Evolutionary conservation across 2,113 vertebrate species (phyloP).

Genomic region (Labeo rohita): DNA sequence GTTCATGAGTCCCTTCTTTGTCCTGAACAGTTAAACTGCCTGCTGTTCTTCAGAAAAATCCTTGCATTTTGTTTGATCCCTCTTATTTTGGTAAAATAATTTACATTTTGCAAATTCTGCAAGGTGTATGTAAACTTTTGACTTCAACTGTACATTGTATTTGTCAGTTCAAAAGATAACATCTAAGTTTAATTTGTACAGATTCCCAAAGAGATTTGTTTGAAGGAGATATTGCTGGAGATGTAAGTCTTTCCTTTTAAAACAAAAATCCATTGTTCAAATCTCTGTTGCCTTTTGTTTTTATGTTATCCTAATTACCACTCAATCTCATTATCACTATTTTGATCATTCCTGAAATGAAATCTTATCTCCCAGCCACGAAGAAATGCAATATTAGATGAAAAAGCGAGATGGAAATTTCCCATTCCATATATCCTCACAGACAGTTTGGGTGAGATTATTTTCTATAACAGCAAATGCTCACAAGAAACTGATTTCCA

Average conservation of each 20-base stretch:
- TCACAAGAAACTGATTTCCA: not conserved
- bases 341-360: not conserved
- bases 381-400: slow-evolving; percentile 80
- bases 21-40: too few species aligned
- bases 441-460: slow-evolving; percentile 81
- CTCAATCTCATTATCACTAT: not conserved
- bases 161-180: not conserved
- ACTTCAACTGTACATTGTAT: not conserved
- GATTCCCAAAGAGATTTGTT: slow-evolving; percentile 65
- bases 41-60: too few species aligned
- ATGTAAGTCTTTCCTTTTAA: slow-evolving; percentile 64
- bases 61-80: too few species aligned
- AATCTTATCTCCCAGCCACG: slow-evolving; percentile 66
- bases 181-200: slow-evolving; percentile 29
- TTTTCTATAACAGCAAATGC: not conserved
- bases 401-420: slow-evolving; percentile 81
- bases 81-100: too few species aligned
- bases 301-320: not conserved
- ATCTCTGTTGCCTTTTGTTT: not conserved
- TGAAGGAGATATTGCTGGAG: slow-evolving; percentile 74
- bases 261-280: not conserved
- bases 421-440: slow-evolving; percentile 89
- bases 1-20: too few species aligned
- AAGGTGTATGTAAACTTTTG: too few species aligned
- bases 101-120: too few species aligned